A percentile compares a stretch with the other conserved stretches of the same genome.
phyloP scores from a whole-genome alignment of 2,797 vertebrate species.

The Megalops cyprinoides region DNA sequence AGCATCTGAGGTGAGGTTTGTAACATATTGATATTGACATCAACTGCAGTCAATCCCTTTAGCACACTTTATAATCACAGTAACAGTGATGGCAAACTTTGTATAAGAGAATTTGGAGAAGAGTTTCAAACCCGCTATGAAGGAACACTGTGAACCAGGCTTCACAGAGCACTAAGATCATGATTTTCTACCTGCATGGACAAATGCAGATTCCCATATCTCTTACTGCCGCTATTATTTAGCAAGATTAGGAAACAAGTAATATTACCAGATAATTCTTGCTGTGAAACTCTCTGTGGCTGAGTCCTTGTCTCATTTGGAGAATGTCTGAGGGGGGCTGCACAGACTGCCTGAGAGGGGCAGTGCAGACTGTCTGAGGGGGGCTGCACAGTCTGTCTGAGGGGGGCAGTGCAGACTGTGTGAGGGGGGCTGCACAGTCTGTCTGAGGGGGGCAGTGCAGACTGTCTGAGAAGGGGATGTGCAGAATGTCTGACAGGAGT shows the following conservation, averaged over 20 bases:
- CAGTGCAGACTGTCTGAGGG: no score
- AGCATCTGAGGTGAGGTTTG: no score
- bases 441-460: no score
- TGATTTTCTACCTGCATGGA: conserved; percentile 40
- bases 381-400: no score
- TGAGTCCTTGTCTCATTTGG: not conserved
- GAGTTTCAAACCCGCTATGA: not conserved
- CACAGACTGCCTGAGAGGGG: no score
- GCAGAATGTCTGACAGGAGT: no score
- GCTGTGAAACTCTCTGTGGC: conserved; percentile 19
- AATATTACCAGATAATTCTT: conserved; percentile 36
- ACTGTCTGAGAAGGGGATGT: no score
- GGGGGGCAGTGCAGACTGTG: no score
- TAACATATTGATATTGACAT: no score
- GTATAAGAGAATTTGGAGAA: not conserved
- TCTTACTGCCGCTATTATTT: conserved; percentile 17
- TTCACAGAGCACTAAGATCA: conserved; percentile 14
- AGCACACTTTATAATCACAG: not conserved
- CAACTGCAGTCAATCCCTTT: not conserved
- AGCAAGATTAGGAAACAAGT: conserved; percentile 24
- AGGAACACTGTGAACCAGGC: conserved; percentile 4
- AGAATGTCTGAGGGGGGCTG: not conserved
- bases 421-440: no score
- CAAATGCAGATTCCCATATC: conserved; percentile 31
- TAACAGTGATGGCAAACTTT: not conserved